Evolutionary conservation across 1,140 invertebrate species (phyloP).

Genomic region (Caenorhabditis briggsae): DNA sequence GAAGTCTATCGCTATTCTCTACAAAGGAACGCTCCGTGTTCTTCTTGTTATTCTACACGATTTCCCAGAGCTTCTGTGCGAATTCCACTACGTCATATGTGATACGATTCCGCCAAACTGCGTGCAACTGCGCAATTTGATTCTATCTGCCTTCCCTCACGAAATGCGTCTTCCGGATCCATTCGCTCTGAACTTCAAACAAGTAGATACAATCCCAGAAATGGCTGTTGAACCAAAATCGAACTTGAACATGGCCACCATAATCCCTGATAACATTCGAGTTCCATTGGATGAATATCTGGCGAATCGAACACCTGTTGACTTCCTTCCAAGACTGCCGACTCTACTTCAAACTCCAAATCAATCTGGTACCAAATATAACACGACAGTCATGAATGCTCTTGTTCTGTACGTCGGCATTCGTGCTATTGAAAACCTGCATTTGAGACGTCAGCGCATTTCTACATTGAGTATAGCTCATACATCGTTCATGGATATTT

Average conservation of each 20-base stretch:
- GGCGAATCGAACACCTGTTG: conserved; percentile 92
- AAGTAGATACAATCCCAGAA: conserved; percentile 92
- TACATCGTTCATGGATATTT: conserved; percentile 98
- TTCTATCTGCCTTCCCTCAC: conserved; percentile 95
- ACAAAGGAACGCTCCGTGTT: conserved; percentile 88
- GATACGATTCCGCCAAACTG: conserved; percentile 99
- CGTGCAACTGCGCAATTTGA: conserved; percentile 98
- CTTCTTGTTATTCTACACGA: conserved; percentile 96
- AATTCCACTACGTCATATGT: conserved; percentile 99
- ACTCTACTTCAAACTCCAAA: conserved; percentile 86
- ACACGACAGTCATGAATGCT: conserved; percentile 95
- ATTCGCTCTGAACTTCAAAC: conserved; percentile 90
- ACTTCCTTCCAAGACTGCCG: conserved; percentile 91
- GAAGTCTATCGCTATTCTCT: conserved; percentile 90
- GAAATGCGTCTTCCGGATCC: conserved; percentile 98
- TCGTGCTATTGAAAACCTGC: conserved; percentile 86
- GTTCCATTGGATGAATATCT: conserved; percentile 94
- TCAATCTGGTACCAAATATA: conserved; percentile 82
- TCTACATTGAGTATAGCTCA: conserved; percentile 94
- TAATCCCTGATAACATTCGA: conserved; percentile 69
- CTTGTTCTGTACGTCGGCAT: conserved; percentile 96
- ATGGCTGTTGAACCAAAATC: conserved; percentile 88
- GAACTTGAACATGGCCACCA: conserved; percentile 84
- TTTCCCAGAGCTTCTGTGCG: conserved; percentile 98
- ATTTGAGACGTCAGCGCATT: conserved; percentile 84